These are phyloP conservation scores for Phenganax marumi DNA, from an alignment of 92 coral and sea anemone species.

Conservation along the genomic window DNA sequence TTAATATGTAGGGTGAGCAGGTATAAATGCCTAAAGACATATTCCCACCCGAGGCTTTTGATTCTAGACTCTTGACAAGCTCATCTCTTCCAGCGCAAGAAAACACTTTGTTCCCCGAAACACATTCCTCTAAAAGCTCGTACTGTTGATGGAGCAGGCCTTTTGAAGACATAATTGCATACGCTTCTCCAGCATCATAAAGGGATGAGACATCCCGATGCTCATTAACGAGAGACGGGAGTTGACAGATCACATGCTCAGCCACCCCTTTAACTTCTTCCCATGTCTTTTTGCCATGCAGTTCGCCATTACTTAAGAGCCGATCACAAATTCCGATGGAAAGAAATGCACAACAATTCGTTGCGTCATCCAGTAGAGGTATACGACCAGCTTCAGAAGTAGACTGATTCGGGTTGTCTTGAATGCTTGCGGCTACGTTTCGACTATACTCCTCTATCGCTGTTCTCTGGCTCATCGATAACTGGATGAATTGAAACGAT, in stretches of 20 bases:
- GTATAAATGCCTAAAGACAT: slow-evolving; percentile 18
- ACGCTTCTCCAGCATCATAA: slow-evolving; percentile 27
- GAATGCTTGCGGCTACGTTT: neutral
- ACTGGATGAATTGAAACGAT: neutral
- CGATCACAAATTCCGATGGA: slow-evolving; percentile 45
- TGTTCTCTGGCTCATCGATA: neutral
- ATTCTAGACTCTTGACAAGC: slow-evolving; percentile 4
- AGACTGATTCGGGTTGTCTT: neutral
- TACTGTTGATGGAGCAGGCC: slow-evolving; percentile 8
- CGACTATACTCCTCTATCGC: neutral
- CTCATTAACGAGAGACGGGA: slow-evolving; percentile 27
- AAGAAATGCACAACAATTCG: slow-evolving; percentile 41
- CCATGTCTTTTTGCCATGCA: neutral
- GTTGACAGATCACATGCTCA: slow-evolving; percentile 20
- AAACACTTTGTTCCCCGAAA: slow-evolving; percentile 24
- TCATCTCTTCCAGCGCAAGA: slow-evolving; percentile 20
- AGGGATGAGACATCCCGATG: slow-evolving; percentile 11
- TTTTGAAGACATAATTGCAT: slow-evolving; percentile 1
- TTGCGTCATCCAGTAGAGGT: slow-evolving; percentile 45
- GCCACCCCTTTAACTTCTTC: slow-evolving; percentile 14
- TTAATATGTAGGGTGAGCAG: neutral
- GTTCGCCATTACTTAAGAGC: slow-evolving; percentile 1
- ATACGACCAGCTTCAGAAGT: neutral
- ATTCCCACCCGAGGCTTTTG: neutral
- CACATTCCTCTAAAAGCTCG: slow-evolving; percentile 33